These are phyloP conservation scores for Formica exsecta DNA, from an alignment of 1,140 invertebrate genomes.

Conservation along the genomic window DNA sequence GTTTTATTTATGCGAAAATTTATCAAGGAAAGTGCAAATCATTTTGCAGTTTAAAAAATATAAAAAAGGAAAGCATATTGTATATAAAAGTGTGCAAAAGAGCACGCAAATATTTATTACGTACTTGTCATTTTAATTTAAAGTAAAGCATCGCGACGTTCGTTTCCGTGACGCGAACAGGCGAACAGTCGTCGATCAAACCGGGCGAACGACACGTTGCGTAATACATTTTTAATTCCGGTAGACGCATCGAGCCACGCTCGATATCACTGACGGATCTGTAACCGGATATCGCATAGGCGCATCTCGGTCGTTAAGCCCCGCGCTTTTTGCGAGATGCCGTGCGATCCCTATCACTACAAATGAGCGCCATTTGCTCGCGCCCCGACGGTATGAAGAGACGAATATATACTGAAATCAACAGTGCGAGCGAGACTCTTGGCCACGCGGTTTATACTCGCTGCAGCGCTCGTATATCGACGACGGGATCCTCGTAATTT, in stretches of 20 bases:
- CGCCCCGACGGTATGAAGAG: slow-evolving; percentile 60
- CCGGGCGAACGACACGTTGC: slow-evolving; percentile 69
- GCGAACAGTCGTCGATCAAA: slow-evolving; percentile 52
- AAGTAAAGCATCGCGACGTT: slow-evolving; percentile 9
- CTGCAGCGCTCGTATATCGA: background rate
- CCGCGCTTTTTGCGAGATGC: slow-evolving; percentile 78
- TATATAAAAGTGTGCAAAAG: background rate
- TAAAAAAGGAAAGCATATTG: background rate
- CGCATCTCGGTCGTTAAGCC: slow-evolving; percentile 84
- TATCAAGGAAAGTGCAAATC: background rate
- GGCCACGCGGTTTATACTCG: slow-evolving; percentile 19
- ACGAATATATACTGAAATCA: slow-evolving; percentile 52
- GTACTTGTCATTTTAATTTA: slow-evolving; percentile 24
- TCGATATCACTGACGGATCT: slow-evolving; percentile 84
- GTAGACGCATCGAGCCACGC: slow-evolving; percentile 65
- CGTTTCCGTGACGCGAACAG: slow-evolving; percentile 43
- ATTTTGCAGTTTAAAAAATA: background rate
- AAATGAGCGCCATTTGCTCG: slow-evolving; percentile 82
- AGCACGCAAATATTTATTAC: background rate
- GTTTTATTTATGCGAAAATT: background rate
- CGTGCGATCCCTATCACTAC: slow-evolving; percentile 82
- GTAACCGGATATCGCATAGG: slow-evolving; percentile 83
- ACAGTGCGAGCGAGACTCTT: slow-evolving; percentile 15
- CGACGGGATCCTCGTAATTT: slow-evolving; percentile 48
- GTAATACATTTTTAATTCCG: slow-evolving; percentile 85